Evolutionary conservation across 2,888 invertebrate species (phyloP), one percentile per base, ranked within the genome.

Genomic region (Coenonympha arcania): DNA sequence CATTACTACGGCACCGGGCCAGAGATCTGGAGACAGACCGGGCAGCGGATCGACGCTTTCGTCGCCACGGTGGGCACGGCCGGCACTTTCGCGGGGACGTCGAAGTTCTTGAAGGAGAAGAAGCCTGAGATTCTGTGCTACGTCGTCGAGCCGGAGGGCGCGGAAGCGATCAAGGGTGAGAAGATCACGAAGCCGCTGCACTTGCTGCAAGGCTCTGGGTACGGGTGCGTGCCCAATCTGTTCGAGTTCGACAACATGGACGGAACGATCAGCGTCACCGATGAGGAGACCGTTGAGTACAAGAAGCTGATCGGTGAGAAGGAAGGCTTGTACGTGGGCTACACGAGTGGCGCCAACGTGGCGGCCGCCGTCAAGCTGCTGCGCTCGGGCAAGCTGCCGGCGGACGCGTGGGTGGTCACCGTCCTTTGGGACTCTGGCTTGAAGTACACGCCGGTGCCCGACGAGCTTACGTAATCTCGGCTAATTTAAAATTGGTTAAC

Each of bases 1-100:
- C 85, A 86, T 62, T 86, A 85, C 56, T 51, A 63, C n/a, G 71
- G 74, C 1, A 86, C 86, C 1, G 85, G 86, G 0, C 86, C 85
- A 1, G 85, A 86, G 59, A 85, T 86, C 55, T 86, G 85, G 85
- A 71, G 63, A 41, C 85, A 86, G 53, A 81, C 84, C 4, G 85
- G 85, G 6, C 75, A 81, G 15, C 79, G 60, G 2, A 73, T 86
- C 1, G 83, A 86, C 42, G 85, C 72, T 1, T 85, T 84, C 47
- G 66, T 85, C 6, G 80, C 80, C 0, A 73, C 82, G 2, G 79
- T 85, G 1, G 85, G 85, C 1, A 86, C 85, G 0, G 79, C 79
- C 0, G 85, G 85, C 0, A 83, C 84, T 0, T 85, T 85, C 47
- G 67, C 70, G 3, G 85, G 85, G 1, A 78, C 79, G 0, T 54